Conservation (phyloP, 2,113 vertebrate species). For the Oophaga pumilio region DNA sequence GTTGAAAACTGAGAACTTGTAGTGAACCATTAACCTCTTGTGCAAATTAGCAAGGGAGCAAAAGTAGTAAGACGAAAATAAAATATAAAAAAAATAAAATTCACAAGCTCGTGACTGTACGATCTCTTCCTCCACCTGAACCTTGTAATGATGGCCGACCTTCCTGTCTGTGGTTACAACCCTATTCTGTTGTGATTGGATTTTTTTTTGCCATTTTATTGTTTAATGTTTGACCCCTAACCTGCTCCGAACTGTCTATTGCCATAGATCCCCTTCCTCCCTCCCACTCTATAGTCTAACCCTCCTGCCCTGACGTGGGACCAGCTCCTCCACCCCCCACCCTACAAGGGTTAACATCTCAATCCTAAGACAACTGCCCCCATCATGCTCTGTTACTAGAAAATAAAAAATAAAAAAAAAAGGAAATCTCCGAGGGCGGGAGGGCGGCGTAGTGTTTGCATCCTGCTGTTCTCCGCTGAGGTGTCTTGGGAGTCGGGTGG, state of each 20-base stretch:
- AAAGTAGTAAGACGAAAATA: constrained; percentile 15
- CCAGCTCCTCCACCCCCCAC: constrained; percentile 54
- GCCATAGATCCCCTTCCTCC: constrained; percentile 26
- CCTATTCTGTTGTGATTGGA: constrained; percentile 24
- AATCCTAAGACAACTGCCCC: constrained; percentile 49
- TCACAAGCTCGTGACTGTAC: neutral
- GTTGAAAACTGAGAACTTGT: neutral
- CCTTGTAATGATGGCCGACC: constrained; percentile 11
- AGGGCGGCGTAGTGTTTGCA: constrained; percentile 48
- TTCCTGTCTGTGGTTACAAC: neutral
- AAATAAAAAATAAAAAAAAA: neutral
- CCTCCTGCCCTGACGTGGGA: constrained; percentile 46
- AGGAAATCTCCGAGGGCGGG: constrained; percentile 54
- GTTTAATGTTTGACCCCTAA: constrained; percentile 4
- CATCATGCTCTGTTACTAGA: constrained; percentile 38
- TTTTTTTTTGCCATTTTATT: neutral
- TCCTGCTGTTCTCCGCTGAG: constrained; percentile 32
- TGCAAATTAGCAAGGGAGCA: constrained; percentile 42
- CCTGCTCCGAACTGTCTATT: constrained; percentile 16
- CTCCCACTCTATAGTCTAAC: constrained; percentile 60
- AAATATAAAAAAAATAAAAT: neutral
- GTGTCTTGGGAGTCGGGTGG: constrained; percentile 37
- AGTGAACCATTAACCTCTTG: neutral
- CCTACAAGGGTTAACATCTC: constrained; percentile 41
- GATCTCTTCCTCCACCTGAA: constrained; percentile 16